A percentile compares a stretch with the other conserved stretches of the same genome.
Conservation (phyloP, 2,888 invertebrate genomes). For the Orthonychiurus folsomi region DNA sequence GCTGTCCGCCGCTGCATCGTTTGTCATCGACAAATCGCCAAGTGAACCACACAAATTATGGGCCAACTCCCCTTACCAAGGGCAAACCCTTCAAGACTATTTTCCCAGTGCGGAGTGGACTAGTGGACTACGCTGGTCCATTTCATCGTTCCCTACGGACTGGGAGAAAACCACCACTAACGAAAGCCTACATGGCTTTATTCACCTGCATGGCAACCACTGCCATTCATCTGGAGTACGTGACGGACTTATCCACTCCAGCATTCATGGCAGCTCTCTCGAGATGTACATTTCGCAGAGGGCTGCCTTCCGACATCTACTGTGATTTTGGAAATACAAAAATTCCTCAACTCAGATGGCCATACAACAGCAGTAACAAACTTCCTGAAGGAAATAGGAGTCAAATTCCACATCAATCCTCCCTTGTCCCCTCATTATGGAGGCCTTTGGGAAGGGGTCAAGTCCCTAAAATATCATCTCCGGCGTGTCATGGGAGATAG, state of each 20-base stretch:
- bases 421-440: background rate
- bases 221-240: background rate
- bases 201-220: background rate
- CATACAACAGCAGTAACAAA: background rate
- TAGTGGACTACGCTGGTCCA: conserved; percentile 1
- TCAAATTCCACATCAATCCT: background rate
- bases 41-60: background rate
- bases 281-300: background rate
- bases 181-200: background rate
- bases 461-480: background rate
- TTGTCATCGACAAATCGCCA: no score
- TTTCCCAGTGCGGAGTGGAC: background rate
- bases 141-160: background rate
- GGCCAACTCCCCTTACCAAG: background rate
- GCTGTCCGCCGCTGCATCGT: no score
- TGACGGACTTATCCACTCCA: background rate
- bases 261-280: background rate
- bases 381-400: background rate
- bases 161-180: background rate
- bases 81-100: background rate
- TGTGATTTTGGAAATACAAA: background rate
- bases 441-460: background rate
- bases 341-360: background rate
- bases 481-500: background rate
- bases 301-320: background rate